phyloP scores from a whole-genome alignment of 1,140 invertebrate genomes.

The Matsumurasca onukii region DNA sequence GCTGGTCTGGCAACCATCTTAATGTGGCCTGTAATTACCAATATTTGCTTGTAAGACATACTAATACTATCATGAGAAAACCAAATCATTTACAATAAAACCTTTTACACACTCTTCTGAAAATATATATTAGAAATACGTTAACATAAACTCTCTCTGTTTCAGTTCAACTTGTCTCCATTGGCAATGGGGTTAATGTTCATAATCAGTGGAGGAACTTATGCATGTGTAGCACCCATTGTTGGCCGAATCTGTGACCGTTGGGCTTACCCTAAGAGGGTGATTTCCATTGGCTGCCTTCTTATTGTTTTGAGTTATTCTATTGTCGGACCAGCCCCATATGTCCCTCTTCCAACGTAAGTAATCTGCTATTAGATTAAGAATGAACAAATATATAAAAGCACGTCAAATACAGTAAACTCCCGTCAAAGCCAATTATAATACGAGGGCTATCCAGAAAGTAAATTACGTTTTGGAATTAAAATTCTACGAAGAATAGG shows the following conservation, averaged over 20 bases:
- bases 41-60: too few species aligned
- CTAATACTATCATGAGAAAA: too few species aligned
- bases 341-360: conserved; percentile 43
- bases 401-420: too few species aligned
- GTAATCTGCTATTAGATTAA: conserved; percentile 8
- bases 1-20: too few species aligned
- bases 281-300: conserved; percentile 45
- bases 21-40: too few species aligned
- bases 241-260: conserved; percentile 52
- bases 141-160: conserved; percentile 27
- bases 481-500: too few species aligned
- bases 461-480: too few species aligned
- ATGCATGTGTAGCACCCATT: conserved; percentile 54
- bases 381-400: background rate
- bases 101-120: too few species aligned
- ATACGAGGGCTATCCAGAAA: too few species aligned
- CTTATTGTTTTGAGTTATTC: conserved; percentile 48
- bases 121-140: too few species aligned
- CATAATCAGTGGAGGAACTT: conserved; percentile 55
- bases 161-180: conserved; percentile 54
- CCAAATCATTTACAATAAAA: too few species aligned
- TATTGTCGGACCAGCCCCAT: conserved; percentile 51
- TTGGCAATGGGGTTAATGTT: conserved; percentile 56
- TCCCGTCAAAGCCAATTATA: too few species aligned
- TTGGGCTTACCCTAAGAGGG: conserved; percentile 42